A percentile compares a stretch with the other conserved stretches of the same genome.
Evolutionary conservation across 1,140 invertebrate species (phyloP).

Genomic region (Leucophenga varia): DNA sequence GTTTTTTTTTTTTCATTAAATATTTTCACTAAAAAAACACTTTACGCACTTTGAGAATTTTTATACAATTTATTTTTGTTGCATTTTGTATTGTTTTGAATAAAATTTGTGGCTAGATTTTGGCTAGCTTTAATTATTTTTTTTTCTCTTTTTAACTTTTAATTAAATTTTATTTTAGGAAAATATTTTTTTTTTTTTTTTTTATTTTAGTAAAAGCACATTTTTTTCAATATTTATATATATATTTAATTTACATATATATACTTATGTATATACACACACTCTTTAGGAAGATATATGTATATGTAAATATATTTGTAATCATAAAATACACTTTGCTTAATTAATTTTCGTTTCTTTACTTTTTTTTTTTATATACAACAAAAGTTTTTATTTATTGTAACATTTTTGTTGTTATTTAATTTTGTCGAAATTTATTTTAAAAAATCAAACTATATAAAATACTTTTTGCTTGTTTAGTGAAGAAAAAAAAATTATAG

Average conservation of each 20-base stretch:
- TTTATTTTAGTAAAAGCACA: too few relatives aligned
- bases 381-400: slow-evolving; percentile 40
- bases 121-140: too few relatives aligned
- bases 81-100: too few relatives aligned
- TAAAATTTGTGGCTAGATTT: too few relatives aligned
- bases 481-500: slow-evolving; percentile 55
- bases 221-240: slow-evolving; percentile 8
- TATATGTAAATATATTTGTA: too few relatives aligned
- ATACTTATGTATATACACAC: not conserved
- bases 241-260: slow-evolving; percentile 8
- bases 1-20: slow-evolving; percentile 19
- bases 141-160: too few relatives aligned
- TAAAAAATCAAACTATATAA: slow-evolving; percentile 1
- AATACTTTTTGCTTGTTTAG: slow-evolving; percentile 24
- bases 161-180: too few relatives aligned
- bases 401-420: slow-evolving; percentile 23
- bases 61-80: too few relatives aligned
- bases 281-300: too few relatives aligned
- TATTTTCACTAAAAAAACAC: too few relatives aligned
- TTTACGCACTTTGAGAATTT: slow-evolving; percentile 22
- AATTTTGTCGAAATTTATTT: slow-evolving; percentile 13
- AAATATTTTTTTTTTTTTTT: too few relatives aligned
- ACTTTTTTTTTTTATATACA: not conserved
- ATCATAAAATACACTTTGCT: slow-evolving; percentile 13
- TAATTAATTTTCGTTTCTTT: slow-evolving; percentile 9